Evolutionary conservation across 2,113 vertebrate species (phyloP).

Genomic region (Numida meleagris): DNA sequence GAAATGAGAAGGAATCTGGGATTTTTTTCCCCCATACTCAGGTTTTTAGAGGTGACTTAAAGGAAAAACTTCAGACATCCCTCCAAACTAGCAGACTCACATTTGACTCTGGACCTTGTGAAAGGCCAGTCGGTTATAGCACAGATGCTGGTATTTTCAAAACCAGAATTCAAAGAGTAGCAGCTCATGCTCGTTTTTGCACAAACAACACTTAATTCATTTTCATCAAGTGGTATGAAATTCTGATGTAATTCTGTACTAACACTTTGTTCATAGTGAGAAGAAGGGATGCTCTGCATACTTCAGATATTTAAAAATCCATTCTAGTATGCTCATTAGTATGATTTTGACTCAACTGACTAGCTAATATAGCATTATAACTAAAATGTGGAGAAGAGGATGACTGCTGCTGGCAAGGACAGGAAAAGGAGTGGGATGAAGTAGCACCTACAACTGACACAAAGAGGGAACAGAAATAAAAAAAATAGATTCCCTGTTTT

Average conservation of each 20-base stretch:
- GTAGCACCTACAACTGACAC: rapidly evolving
- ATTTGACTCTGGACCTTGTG: not conserved
- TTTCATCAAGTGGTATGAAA: not conserved
- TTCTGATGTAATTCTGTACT: not conserved
- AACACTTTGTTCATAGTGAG: not conserved
- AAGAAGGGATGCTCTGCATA: not conserved
- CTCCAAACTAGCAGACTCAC: not conserved
- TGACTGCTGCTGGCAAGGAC: not conserved
- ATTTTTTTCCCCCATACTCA: not conserved
- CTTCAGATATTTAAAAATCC: not conserved
- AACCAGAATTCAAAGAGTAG: not conserved
- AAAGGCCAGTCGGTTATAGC: not conserved
- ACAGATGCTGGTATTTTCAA: not conserved
- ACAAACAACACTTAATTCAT: not conserved
- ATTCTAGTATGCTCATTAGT: not conserved
- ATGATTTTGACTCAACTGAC: not conserved
- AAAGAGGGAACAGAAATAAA: not conserved
- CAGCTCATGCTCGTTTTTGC: not conserved
- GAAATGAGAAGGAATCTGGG: not conserved
- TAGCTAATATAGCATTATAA: not conserved
- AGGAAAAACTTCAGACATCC: not conserved
- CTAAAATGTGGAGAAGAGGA: not conserved
- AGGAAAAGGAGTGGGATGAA: not conserved
- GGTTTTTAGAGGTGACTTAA: not conserved
- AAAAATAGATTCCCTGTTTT: not conserved